These are phyloP conservation scores for Semicossyphus pulcher DNA, from an alignment of 2,113 vertebrate genomes.

Conservation along the genomic window DNA sequence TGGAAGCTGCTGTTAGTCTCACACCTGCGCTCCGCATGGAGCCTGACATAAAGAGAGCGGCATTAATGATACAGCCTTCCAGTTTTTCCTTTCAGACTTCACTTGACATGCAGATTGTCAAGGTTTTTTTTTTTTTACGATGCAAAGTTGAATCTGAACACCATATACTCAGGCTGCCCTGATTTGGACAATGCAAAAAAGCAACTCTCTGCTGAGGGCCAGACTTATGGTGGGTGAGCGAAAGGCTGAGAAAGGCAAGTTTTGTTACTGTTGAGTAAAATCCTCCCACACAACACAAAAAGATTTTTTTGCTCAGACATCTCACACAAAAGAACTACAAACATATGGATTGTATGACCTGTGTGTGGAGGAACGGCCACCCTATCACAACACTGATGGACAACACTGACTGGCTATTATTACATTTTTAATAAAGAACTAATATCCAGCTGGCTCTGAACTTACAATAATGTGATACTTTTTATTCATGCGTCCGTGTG, in stretches of 20 bases:
- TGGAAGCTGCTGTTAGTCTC: slow-evolving; percentile 1
- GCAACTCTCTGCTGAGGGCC: slow-evolving; percentile 24
- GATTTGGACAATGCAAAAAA: slow-evolving; percentile 27
- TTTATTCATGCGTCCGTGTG: slow-evolving; percentile 27
- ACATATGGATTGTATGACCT: slow-evolving; percentile 27
- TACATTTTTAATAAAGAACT: slow-evolving; percentile 21
- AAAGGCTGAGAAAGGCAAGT: slow-evolving; percentile 7
- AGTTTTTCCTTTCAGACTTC: background rate
- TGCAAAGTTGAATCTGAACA: background rate
- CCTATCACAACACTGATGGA: slow-evolving; percentile 20
- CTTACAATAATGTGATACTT: slow-evolving; percentile 22
- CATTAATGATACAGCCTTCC: slow-evolving; percentile 9
- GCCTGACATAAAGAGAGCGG: background rate
- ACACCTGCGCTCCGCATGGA: background rate
- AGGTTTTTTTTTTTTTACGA: background rate
- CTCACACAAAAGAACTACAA: slow-evolving; percentile 38
- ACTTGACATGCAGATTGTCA: background rate
- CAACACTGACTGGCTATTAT: slow-evolving; percentile 9
- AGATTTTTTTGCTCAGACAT: slow-evolving; percentile 34
- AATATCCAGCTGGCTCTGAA: background rate
- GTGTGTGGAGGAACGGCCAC: slow-evolving; percentile 7
- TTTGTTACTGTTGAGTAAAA: slow-evolving; percentile 38
- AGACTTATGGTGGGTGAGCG: slow-evolving; percentile 47
- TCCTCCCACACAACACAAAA: slow-evolving; percentile 48
- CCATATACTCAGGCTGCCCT: background rate